phyloP scores from a whole-genome alignment of 2,797 vertebrate species.

The Lithobates sylvaticus region DNA sequence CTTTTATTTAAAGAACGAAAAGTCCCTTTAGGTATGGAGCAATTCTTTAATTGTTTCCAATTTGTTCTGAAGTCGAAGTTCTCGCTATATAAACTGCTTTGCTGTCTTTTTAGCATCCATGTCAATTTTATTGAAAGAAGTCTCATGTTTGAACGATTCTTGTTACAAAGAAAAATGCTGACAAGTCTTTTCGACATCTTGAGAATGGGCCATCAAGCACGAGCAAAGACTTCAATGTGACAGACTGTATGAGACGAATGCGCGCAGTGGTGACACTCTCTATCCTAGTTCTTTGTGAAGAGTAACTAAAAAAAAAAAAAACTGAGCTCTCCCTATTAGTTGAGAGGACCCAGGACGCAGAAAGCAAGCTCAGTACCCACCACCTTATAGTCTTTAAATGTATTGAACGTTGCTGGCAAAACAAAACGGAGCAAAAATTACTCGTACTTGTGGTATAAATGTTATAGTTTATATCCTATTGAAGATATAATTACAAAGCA shows the following conservation, averaged over 20 bases:
- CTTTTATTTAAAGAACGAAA: too few species aligned
- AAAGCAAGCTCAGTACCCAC: background rate
- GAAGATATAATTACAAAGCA: too few species aligned
- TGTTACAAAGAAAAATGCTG: constrained; percentile 6
- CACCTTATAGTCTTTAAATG: background rate
- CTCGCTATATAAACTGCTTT: too few species aligned
- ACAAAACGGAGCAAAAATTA: too few species aligned
- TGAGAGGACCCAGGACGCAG: background rate
- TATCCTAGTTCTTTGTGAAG: background rate
- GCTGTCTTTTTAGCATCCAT: too few species aligned
- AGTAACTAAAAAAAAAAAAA: background rate
- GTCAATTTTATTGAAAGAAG: too few species aligned
- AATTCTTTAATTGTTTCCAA: too few species aligned
- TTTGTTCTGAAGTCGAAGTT: too few species aligned
- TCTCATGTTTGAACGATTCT: background rate
- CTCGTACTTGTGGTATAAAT: too few species aligned
- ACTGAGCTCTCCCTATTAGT: background rate
- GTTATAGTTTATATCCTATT: too few species aligned
- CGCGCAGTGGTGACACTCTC: background rate
- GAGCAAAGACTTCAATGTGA: constrained; percentile 15
- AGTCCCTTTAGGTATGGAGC: too few species aligned
- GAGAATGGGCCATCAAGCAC: background rate
- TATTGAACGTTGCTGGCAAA: too few species aligned
- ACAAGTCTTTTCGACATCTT: background rate
- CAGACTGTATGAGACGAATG: constrained; percentile 4